Evolutionary conservation across 1,140 invertebrate genomes (phyloP), one percentile per base, ranked within the genome.

Genomic region (Drosophila kohkoa): DNA sequence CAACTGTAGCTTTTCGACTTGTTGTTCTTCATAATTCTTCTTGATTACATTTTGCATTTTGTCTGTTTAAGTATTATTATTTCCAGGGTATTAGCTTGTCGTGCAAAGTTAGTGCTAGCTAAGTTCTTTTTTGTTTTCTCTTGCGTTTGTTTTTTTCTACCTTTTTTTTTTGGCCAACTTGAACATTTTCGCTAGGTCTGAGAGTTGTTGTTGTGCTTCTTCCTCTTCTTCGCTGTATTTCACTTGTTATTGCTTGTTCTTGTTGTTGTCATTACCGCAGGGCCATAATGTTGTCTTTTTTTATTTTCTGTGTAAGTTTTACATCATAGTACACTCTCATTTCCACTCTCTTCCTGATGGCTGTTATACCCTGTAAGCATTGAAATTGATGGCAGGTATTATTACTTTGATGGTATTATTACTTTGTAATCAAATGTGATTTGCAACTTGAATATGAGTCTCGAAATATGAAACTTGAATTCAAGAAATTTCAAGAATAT

Each of bases 281-380:
- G 66, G 49, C 54, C 60, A 60, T 51, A 80, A 57, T 41, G 35
- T 66, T 66, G 63, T 77, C 46, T 73, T 43, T 70, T 70, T 66
- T 64, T 54, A 59, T 49, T 66, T 65, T 65, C 62, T 80, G 51
- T 57, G 77, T 67, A 72, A 76, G 66, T 63, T 86, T 87, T 82
- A 86, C 82, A 87, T 87, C 82, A 87, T 82, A 82, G 13, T 3
- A 41, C 54, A 41, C 32, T 57, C 32, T 57, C 45, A 28, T 57
- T 86, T 64, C 60, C 72, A 68, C 58, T 82, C 83, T 86, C 65
- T 88, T 73, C 72, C 58, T 13, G 8, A 11, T 20, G 13, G 25
- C 38, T 43, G 16, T 28, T 11, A 60, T 74, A 30, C 71, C 46
- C 71, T 54, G 16, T 52, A 13, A 11, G 1, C 28, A 8, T 13